phyloP scores from a whole-genome alignment of 2,888 invertebrate genomes.

The Amphipyra berbera region DNA sequence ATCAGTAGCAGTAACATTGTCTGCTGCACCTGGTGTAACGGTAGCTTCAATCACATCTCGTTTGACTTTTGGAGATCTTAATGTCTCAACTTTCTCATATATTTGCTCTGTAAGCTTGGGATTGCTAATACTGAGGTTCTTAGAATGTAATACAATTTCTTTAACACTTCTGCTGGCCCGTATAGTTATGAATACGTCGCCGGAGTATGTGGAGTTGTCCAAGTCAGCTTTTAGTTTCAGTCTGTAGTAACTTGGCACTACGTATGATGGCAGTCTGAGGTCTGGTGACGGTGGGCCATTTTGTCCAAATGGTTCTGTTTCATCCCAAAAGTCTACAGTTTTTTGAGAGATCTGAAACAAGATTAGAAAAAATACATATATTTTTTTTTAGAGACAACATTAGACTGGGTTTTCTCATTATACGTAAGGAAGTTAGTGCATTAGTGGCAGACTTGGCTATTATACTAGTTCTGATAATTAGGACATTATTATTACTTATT shows the following conservation, averaged over 20 bases:
- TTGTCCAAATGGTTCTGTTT: conserved; percentile 79
- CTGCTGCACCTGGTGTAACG: conserved; percentile 1
- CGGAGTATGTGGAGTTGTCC: conserved; percentile 79
- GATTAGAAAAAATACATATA: background rate
- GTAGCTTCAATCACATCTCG: conserved; percentile 59
- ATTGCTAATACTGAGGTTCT: conserved; percentile 79
- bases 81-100: conserved; percentile 78
- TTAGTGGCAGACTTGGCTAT: no score
- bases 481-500: no score
- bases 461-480: no score
- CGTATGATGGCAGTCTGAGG: conserved; percentile 81
- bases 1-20: conserved; percentile 35
- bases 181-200: conserved; percentile 86
- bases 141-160: conserved; percentile 87
- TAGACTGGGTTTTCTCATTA: no score
- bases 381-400: no score
- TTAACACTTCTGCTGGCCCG: conserved; percentile 75
- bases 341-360: conserved; percentile 65
- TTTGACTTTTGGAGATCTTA: conserved; percentile 67
- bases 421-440: no score
- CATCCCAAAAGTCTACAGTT: conserved; percentile 79
- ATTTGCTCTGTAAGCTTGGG: conserved; percentile 84
- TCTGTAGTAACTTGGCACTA: conserved; percentile 90
- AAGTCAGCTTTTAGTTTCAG: conserved; percentile 89
- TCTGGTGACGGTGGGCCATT: conserved; percentile 70